Conservation (phyloP, 2,797 vertebrate genomes). For the Rhynchotus rufescens region DNA sequence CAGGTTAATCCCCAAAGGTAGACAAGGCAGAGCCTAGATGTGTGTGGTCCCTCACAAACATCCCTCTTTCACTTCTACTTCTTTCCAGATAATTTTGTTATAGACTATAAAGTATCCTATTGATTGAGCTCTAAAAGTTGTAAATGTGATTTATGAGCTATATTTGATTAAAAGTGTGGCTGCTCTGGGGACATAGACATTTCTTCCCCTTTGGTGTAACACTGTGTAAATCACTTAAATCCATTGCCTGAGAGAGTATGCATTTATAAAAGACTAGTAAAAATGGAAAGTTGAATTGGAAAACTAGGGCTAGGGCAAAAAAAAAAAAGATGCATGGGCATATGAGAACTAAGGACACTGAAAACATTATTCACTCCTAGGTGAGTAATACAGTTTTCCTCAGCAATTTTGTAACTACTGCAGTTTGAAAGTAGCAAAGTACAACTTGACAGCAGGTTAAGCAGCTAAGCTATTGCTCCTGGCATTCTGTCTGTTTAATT, state of each 20-base stretch:
- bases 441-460: background rate
- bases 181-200: constrained; percentile 37
- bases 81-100: constrained; percentile 62
- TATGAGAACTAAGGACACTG: background rate
- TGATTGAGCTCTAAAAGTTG: constrained; percentile 74
- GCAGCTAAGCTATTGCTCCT: background rate
- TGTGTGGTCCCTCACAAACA: constrained; percentile 17
- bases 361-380: background rate
- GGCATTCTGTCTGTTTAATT: constrained; percentile 5
- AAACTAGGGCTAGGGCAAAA: background rate
- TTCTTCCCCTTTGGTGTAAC: constrained; percentile 55
- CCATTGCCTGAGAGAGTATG: background rate
- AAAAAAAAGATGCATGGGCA: background rate
- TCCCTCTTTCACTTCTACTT: constrained; percentile 43
- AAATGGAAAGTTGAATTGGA: constrained; percentile 35
- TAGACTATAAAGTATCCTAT: constrained; percentile 73
- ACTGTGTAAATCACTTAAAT: constrained; percentile 63
- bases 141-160: constrained; percentile 77
- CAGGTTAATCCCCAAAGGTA: constrained; percentile 53
- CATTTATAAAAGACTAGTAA: constrained; percentile 18
- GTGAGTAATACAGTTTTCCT: background rate
- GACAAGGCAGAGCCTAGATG: background rate
- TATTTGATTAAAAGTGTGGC: constrained; percentile 74
- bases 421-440: background rate
- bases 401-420: constrained; percentile 3